Evolutionary conservation across 2,797 vertebrate species (phyloP).

Genomic region (Danio kyathit): DNA sequence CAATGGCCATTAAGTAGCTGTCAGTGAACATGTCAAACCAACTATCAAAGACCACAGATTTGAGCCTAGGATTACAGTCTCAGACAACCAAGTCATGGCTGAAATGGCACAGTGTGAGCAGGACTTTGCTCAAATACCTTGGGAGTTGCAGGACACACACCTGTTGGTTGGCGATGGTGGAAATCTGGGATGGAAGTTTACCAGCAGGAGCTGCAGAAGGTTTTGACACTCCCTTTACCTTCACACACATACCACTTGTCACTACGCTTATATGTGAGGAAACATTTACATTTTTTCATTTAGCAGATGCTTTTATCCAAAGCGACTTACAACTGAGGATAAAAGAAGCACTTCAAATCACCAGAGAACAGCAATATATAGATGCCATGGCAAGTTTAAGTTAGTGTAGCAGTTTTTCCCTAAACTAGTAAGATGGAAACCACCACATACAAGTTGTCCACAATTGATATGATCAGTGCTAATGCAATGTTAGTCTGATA

Average conservation of each 20-base stretch:
- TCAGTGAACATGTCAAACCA: too few relatives aligned
- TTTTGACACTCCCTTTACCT: slow-evolving; percentile 71
- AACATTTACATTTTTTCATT: neutral
- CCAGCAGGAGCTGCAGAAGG: slow-evolving; percentile 61
- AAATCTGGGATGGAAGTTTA: slow-evolving; percentile 61
- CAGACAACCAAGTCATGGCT: too few relatives aligned
- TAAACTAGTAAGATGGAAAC: neutral
- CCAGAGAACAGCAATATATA: neutral
- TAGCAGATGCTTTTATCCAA: too few relatives aligned
- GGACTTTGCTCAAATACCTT: slow-evolving; percentile 18
- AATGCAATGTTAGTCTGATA: slow-evolving; percentile 13
- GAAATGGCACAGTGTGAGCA: too few relatives aligned
- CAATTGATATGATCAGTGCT: neutral
- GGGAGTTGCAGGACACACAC: slow-evolving; percentile 65
- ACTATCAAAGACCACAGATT: too few relatives aligned
- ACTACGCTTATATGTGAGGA: slow-evolving; percentile 10
- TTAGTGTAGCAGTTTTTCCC: too few relatives aligned
- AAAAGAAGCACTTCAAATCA: too few relatives aligned
- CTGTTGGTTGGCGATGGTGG: slow-evolving; percentile 64
- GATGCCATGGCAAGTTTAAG: neutral
- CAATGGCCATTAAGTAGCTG: too few relatives aligned
- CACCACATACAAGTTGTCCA: neutral
- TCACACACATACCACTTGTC: slow-evolving; percentile 55
- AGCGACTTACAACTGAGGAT: too few relatives aligned
- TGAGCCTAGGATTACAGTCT: too few relatives aligned